phyloP scores from a whole-genome alignment of 2,797 vertebrate species.

The Enteromius argenteus region DNA sequence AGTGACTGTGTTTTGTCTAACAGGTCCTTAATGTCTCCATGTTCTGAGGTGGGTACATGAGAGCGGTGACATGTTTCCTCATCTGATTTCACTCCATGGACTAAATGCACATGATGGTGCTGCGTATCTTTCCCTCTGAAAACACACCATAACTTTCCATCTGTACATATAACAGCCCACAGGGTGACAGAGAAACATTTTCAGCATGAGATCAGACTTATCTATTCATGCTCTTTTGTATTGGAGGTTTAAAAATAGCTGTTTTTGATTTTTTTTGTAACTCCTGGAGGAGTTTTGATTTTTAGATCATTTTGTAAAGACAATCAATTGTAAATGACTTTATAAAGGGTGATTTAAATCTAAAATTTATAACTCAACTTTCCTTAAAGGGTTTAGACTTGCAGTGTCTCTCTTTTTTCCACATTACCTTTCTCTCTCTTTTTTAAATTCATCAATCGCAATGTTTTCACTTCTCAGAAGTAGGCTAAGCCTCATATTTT shows the following conservation, averaged over 20 bases:
- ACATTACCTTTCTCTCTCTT: constrained; percentile 27
- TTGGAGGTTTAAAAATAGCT: constrained; percentile 65
- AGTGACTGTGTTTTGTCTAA: constrained; percentile 44
- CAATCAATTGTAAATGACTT: constrained; percentile 84
- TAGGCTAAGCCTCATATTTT: constrained; percentile 3
- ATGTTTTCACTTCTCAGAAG: not conserved
- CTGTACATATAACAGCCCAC: constrained; percentile 33
- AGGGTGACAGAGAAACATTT: not conserved
- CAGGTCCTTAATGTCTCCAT: constrained; percentile 98
- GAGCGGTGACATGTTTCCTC: constrained; percentile 65
- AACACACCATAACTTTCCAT: constrained; percentile 29
- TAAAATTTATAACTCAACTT: constrained; percentile 71
- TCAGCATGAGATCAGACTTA: constrained; percentile 37
- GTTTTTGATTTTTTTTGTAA: constrained; percentile 72
- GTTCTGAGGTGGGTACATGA: constrained; percentile 86
- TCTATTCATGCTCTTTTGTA: constrained; percentile 76
- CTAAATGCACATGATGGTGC: constrained; percentile 35
- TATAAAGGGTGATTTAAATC: constrained; percentile 75
- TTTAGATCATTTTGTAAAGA: constrained; percentile 82
- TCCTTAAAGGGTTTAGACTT: constrained; percentile 64
- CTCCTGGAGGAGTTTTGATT: constrained; percentile 78
- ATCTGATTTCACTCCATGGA: constrained; percentile 48
- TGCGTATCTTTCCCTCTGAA: constrained; percentile 32
- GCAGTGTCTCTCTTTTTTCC: constrained; percentile 64
- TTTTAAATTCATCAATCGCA: not conserved